Evolutionary conservation across 2,113 vertebrate species (phyloP), one percentile per base, ranked within the genome.

Genomic region (Pseudorectes ferrugineus): DNA sequence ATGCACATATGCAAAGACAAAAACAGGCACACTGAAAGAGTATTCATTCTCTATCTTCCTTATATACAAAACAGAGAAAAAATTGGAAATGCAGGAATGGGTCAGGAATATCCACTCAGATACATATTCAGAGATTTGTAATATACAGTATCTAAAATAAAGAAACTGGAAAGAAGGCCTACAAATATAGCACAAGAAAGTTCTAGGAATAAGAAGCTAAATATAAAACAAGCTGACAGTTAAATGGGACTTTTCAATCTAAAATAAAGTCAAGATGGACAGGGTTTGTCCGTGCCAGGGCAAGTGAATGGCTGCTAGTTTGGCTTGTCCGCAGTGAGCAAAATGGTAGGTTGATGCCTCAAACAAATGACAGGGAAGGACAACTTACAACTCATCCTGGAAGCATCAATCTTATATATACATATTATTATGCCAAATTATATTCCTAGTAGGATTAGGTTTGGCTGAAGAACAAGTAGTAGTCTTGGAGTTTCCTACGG

Each of bases 401-500:
- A 96, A 86, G 35, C 82, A 95, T 93, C 79, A 86, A 25, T 95
- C 92, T 74, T 81, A 67, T 15, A 77, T 88, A 40, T 93, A 72
- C 55, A 45, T 89, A 51, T 42, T 94, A 88, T 67, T 92, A 68
- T 74, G 67, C 76, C 72, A 94, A 65, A 93, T 96, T 92, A 86
- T 92, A 88, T 95, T 96, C 88, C 93, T 94, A 54, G 68, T 75
- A 88, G 93, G 79, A 75, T 92, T 95, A 80, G 90, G 85, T 90
- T 97, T 97, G 94, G 85, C 72, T 88, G 72, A 88, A 88, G 57
- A 83, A 35, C 92, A 94, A 84, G n/a, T 67, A 77, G 51, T 83
- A 93, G 77, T 83, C 59, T 88, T 0, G 3, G 55, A 80, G 57
- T 92, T 95, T 85, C 40, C 75, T 77, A 12, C 36, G 81, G 48